Evolutionary conservation across 2,797 vertebrate genomes (phyloP).

Genomic region (Dicrostonyx torquatus): DNA sequence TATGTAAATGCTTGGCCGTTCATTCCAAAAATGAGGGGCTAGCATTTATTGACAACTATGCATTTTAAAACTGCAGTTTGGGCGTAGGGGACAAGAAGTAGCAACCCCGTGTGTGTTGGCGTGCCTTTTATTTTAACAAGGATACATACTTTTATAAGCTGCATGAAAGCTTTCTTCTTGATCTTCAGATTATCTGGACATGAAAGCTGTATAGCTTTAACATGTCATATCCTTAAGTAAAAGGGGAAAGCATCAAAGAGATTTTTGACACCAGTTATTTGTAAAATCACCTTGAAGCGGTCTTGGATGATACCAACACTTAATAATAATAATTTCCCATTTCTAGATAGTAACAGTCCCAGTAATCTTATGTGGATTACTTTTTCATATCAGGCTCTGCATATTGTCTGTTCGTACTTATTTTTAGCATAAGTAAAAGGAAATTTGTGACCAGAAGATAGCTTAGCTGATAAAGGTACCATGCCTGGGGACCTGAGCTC

Average conservation of each 20-base stretch:
- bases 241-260: slow-evolving; percentile 11
- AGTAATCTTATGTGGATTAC: neutral
- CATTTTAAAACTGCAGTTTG: slow-evolving; percentile 28
- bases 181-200: slow-evolving; percentile 38
- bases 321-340: neutral
- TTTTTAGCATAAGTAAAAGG: neutral
- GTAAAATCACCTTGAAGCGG: slow-evolving; percentile 44
- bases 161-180: neutral
- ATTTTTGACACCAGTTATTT: slow-evolving; percentile 45
- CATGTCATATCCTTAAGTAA: neutral
- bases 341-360: neutral
- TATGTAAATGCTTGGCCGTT: slow-evolving; percentile 59
- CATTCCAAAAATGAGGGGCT: slow-evolving; percentile 46
- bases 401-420: slow-evolving; percentile 9
- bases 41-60: slow-evolving; percentile 30
- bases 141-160: neutral
- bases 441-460: neutral
- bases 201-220: neutral
- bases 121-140: slow-evolving; percentile 28
- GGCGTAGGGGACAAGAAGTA: slow-evolving; percentile 19
- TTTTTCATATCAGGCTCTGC: neutral
- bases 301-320: neutral
- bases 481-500: neutral
- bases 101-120: neutral
- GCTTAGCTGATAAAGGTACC: neutral